Conservation (phyloP, 2,888 invertebrate genomes). For the Leptogaster cylindrica region DNA sequence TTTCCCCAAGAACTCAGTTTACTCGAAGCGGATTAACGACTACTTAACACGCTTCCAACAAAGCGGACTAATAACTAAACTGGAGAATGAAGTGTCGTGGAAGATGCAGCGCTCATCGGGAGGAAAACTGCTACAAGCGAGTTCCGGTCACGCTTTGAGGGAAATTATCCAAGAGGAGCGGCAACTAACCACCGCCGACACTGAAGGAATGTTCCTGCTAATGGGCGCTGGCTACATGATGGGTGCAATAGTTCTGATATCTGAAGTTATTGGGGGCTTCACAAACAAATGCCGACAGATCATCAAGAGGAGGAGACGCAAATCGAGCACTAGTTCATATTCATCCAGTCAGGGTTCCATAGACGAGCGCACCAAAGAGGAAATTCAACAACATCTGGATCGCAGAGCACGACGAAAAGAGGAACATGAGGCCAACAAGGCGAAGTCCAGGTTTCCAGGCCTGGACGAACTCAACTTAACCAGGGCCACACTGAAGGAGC, state of each 20-base stretch:
- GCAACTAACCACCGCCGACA: constrained; percentile 78
- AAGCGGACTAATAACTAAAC: constrained; percentile 72
- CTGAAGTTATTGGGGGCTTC: constrained; percentile 76
- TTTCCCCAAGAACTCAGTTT: constrained; percentile 71
- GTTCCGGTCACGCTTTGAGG: constrained; percentile 60
- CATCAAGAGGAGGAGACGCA: constrained; percentile 53
- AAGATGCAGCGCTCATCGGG: constrained; percentile 69
- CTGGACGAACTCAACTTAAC: constrained; percentile 57
- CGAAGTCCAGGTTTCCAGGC: constrained; percentile 53
- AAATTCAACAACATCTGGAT: constrained; percentile 50
- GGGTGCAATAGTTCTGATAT: constrained; percentile 68
- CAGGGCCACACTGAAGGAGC: constrained; percentile 55
- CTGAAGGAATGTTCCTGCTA: constrained; percentile 81
- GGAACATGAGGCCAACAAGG: constrained; percentile 43
- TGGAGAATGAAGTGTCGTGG: constrained; percentile 75
- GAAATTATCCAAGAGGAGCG: constrained; percentile 69
- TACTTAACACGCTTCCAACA: constrained; percentile 71
- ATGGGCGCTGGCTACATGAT: constrained; percentile 73
- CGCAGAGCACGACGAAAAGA: constrained; percentile 51
- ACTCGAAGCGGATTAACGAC: constrained; percentile 67
- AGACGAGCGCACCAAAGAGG: constrained; percentile 39
- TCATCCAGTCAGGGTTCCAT: constrained; percentile 54
- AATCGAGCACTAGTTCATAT: constrained; percentile 51
- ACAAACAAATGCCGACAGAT: constrained; percentile 66
- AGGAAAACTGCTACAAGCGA: constrained; percentile 71